These are phyloP conservation scores for Pseudochirops corinnae DNA, from an alignment of 2,797 vertebrate species.

Conservation along the genomic window DNA sequence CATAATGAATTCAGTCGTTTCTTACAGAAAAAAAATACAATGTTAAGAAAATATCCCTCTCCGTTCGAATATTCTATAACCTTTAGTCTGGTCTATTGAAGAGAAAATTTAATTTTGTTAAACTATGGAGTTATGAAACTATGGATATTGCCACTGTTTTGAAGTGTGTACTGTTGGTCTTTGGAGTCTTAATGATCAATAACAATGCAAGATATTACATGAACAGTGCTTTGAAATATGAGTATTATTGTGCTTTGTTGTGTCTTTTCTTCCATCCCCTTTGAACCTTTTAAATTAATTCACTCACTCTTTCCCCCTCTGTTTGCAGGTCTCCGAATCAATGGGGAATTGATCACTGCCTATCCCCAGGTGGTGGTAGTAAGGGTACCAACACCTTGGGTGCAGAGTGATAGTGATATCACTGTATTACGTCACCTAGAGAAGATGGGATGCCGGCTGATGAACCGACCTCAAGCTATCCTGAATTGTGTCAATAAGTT, in stretches of 20 bases:
- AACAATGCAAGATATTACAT: conserved; percentile 32
- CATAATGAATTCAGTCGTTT: conserved; percentile 28
- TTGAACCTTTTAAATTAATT: conserved; percentile 24
- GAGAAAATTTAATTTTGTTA: not conserved
- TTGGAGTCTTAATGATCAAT: not conserved
- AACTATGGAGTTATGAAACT: not conserved
- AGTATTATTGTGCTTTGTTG: conserved; percentile 16
- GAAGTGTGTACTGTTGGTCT: not conserved
- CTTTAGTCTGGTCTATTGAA: not conserved
- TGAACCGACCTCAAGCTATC: conserved; percentile 90
- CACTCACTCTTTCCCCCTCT: conserved; percentile 49
- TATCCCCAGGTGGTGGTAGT: conserved; percentile 90
- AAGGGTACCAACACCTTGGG: conserved; percentile 90
- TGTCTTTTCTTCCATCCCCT: not conserved
- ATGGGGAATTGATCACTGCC: conserved; percentile 87
- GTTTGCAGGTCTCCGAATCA: conserved; percentile 87
- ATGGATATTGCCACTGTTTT: not conserved
- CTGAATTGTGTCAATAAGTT: conserved; percentile 91
- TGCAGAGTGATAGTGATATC: conserved; percentile 90
- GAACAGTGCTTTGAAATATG: not conserved
- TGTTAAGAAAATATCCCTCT: conserved; percentile 21
- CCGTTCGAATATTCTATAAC: not conserved
- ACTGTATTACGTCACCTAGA: conserved; percentile 89
- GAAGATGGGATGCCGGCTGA: conserved; percentile 89
- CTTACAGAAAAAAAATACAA: conserved; percentile 25